A percentile compares a stretch with the other conserved stretches of the same genome.
Evolutionary conservation across 2,797 vertebrate species (phyloP).

Genomic region (Amblyopsis hoosieri): DNA sequence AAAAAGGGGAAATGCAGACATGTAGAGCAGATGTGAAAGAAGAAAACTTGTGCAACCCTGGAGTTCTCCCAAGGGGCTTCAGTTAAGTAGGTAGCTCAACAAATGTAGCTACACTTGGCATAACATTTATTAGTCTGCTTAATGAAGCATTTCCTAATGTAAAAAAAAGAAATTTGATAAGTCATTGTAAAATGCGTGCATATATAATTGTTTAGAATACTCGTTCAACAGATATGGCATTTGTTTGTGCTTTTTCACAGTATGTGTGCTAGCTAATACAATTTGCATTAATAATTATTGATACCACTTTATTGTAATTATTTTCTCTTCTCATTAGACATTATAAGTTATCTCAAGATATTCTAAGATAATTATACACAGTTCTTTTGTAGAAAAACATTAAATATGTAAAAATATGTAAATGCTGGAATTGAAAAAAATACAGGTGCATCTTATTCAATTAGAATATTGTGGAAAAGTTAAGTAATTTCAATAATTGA

Average conservation of each 20-base stretch:
- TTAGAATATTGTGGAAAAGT: no score
- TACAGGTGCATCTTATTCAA: neutral
- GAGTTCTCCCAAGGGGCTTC: conserved; percentile 33
- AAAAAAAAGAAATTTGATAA: conserved; percentile 41
- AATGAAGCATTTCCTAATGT: conserved; percentile 38
- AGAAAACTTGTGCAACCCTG: conserved; percentile 16
- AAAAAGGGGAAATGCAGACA: neutral
- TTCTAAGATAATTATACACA: conserved; percentile 30
- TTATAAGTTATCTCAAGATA: conserved; percentile 26
- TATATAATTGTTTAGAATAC: conserved; percentile 42
- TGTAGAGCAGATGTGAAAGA: conserved; percentile 41
- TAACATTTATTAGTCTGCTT: conserved; percentile 53
- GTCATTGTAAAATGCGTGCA: conserved; percentile 22
- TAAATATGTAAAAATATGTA: conserved; percentile 39
- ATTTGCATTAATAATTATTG: no score
- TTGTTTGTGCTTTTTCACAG: conserved; percentile 5
- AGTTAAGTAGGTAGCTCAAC: conserved; percentile 26
- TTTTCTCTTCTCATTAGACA: neutral
- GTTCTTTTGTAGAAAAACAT: conserved; percentile 15
- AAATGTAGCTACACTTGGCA: conserved; percentile 44
- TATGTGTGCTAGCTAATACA: no score
- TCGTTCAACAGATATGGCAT: conserved; percentile 26
- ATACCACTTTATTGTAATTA: no score
- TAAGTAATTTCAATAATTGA: no score
- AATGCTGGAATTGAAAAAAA: conserved; percentile 25